phyloP scores from a whole-genome alignment of 1,140 invertebrate genomes.

The Cherax quadricarinatus region DNA sequence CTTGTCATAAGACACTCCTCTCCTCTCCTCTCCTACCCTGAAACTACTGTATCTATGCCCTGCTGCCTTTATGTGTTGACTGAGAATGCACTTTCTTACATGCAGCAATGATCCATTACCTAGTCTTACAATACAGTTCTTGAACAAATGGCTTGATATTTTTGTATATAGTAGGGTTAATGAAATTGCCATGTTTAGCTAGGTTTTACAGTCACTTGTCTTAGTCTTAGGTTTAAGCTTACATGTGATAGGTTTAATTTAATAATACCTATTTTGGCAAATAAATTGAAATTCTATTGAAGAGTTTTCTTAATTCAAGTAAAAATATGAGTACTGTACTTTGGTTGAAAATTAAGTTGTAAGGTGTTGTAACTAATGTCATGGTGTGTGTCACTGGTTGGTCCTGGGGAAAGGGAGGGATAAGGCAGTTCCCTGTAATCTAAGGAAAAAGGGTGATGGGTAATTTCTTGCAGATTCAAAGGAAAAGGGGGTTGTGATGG shows the following conservation, averaged over 20 bases:
- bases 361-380: no score
- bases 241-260: constrained; percentile 44
- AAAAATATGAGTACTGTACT: no score
- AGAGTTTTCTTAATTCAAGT: background rate
- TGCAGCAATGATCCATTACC: constrained; percentile 18
- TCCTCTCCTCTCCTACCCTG: background rate
- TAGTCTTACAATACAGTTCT: constrained; percentile 30
- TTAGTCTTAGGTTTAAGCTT: constrained; percentile 38
- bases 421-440: no score
- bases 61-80: constrained; percentile 37
- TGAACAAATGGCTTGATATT: constrained; percentile 42
- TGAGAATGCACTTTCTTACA: constrained; percentile 27
- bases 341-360: no score
- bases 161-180: constrained; percentile 41
- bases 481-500: no score
- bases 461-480: no score
- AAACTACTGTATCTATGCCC: background rate
- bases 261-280: constrained; percentile 40
- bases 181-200: constrained; percentile 31
- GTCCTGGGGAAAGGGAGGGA: no score
- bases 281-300: constrained; percentile 9
- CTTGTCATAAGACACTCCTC: constrained; percentile 3
- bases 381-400: no score
- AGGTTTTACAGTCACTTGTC: constrained; percentile 40
- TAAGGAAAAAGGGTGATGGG: no score